phyloP scores from a whole-genome alignment of 2,113 vertebrate genomes.

The Paramormyrops kingsleyae region DNA sequence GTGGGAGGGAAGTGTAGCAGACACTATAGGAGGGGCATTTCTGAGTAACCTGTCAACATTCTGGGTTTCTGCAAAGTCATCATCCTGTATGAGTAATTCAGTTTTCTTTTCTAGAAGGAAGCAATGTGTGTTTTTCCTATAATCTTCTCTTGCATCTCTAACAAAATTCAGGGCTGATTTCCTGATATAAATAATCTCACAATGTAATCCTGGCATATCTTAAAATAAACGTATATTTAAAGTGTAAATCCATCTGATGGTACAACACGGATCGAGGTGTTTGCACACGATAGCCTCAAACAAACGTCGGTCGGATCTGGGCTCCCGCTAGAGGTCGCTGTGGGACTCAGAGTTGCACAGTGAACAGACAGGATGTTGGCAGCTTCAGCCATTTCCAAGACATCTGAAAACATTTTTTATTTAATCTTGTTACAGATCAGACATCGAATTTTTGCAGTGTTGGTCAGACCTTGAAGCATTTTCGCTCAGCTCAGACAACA shows the following conservation, averaged over 20 bases:
- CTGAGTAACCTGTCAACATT: background rate
- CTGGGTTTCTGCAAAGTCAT: background rate
- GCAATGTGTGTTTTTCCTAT: background rate
- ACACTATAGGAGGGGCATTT: no score
- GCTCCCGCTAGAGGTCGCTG: background rate
- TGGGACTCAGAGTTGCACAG: background rate
- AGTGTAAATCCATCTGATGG: constrained; percentile 36
- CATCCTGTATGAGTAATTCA: background rate
- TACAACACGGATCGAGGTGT: constrained; percentile 10
- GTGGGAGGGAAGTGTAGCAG: background rate
- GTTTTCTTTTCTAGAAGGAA: background rate
- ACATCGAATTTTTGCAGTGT: constrained; percentile 13
- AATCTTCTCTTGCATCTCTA: background rate
- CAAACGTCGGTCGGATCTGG: background rate
- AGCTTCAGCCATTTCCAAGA: constrained; percentile 25
- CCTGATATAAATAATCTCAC: background rate
- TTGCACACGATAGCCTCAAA: background rate
- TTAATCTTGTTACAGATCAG: constrained; percentile 20
- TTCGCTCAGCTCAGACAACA: background rate
- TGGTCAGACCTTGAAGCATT: constrained; percentile 24
- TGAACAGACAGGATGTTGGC: background rate
- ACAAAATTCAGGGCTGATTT: background rate
- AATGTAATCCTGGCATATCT: background rate
- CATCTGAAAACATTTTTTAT: background rate
- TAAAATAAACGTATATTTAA: constrained; percentile 43